Percentiles rank a stretch among this genome's conserved stretches.
Conservation (phyloP, 1,140 invertebrate species). For the Hyposmocoma kahamanoa region DNA sequence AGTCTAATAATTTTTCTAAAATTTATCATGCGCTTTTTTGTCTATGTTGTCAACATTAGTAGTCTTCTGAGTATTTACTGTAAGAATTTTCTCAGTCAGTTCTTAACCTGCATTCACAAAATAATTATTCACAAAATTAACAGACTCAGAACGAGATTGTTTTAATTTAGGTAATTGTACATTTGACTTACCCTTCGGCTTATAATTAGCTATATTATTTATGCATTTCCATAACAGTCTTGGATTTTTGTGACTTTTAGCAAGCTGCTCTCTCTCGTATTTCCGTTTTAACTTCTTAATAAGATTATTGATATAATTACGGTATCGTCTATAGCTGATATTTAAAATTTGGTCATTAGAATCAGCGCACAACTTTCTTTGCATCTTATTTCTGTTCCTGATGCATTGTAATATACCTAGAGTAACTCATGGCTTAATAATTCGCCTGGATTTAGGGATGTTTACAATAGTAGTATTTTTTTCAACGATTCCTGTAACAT, state of each 20-base stretch:
- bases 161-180: slow-evolving; percentile 1
- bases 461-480: neutral
- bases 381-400: slow-evolving; percentile 1
- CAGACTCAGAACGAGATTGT: neutral
- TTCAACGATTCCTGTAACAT: neutral
- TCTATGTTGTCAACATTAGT: too few relatives aligned
- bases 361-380: neutral
- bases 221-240: slow-evolving; percentile 5
- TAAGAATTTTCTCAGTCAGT: too few relatives aligned
- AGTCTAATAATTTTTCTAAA: too few relatives aligned
- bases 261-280: slow-evolving; percentile 1
- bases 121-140: slow-evolving; percentile 2
- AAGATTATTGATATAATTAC: slow-evolving; percentile 6
- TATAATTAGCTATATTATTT: slow-evolving; percentile 4
- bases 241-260: neutral
- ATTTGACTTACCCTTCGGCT: neutral
- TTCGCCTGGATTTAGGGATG: neutral
- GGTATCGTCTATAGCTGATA: slow-evolving; percentile 2
- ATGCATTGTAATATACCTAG: slow-evolving; percentile 5
- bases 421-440: slow-evolving; percentile 6
- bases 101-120: slow-evolving; percentile 2
- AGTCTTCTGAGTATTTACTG: too few relatives aligned
- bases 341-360: slow-evolving; percentile 2
- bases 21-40: too few relatives aligned
- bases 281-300: neutral